phyloP scores from a whole-genome alignment of 1,140 invertebrate species.

The Drosophila prosaltans region DNA sequence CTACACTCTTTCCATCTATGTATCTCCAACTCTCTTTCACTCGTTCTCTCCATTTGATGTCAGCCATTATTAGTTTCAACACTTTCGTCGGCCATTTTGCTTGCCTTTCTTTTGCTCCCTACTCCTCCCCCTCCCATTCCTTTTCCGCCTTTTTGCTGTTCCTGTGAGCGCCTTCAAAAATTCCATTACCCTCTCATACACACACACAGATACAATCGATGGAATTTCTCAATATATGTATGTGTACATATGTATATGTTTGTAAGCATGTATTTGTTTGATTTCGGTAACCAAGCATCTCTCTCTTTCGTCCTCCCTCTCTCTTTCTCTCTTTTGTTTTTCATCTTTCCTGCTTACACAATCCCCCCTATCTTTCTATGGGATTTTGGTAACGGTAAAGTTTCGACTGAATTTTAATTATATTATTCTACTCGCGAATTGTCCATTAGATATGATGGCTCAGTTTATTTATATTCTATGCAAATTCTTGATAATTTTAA shows the following conservation, averaged over 20 bases:
- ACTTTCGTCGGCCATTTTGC: conserved; percentile 81
- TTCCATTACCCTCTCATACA: conserved; percentile 66
- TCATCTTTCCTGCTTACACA: conserved; percentile 10
- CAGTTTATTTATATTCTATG: conserved; percentile 37
- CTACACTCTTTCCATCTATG: neutral
- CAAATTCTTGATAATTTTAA: conserved; percentile 22
- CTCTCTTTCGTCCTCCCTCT: conserved; percentile 3
- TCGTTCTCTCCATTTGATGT: conserved; percentile 25
- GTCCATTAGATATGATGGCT: conserved; percentile 64
- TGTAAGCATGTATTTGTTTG: conserved; percentile 46
- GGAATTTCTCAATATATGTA: conserved; percentile 55
- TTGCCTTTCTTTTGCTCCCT: neutral
- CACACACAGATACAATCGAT: conserved; percentile 29
- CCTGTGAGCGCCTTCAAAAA: conserved; percentile 49
- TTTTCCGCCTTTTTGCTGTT: neutral
- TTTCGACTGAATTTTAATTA: conserved; percentile 66
- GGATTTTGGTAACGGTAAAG: conserved; percentile 17
- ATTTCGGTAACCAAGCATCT: conserved; percentile 28
- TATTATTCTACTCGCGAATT: conserved; percentile 71
- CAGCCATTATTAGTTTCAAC: conserved; percentile 60
- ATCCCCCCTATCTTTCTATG: conserved; percentile 1
- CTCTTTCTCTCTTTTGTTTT: too few species aligned
- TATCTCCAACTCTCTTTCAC: neutral
- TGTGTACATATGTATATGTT: conserved; percentile 25
- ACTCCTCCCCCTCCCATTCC: neutral